Conservation (phyloP, 2,113 vertebrate species). For the Oxyruncus cristatus region DNA sequence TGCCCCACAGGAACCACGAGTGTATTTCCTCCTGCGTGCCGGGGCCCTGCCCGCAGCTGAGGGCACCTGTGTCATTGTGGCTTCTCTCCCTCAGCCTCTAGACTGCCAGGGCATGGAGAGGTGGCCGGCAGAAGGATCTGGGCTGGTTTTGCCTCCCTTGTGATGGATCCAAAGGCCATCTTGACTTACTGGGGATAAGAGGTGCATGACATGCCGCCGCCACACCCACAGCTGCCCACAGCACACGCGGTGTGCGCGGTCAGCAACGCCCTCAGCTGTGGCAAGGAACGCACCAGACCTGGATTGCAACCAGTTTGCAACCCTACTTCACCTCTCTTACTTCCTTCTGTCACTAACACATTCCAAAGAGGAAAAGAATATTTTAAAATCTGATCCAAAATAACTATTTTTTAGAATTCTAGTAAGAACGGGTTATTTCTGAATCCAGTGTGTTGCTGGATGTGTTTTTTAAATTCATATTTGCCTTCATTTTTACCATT, state of each 20-base stretch:
- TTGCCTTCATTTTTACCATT: not conserved
- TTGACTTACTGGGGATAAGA: not conserved
- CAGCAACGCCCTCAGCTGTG: accelerated
- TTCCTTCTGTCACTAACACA: not conserved
- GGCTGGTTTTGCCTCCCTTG: not conserved
- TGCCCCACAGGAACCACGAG: not conserved
- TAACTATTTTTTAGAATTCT: not conserved
- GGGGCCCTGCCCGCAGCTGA: no score
- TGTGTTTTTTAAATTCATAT: not conserved
- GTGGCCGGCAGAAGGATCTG: not conserved
- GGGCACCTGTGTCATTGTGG: accelerated
- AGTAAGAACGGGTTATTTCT: not conserved
- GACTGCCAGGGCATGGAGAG: not conserved
- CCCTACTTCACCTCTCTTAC: accelerated
- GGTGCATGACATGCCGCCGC: accelerated
- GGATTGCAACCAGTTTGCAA: not conserved
- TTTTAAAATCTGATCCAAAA: not conserved
- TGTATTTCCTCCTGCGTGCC: not conserved
- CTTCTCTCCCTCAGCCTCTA: not conserved
- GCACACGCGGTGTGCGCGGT: not conserved
- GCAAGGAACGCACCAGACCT: not conserved
- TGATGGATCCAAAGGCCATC: not conserved
- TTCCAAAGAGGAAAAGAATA: not conserved
- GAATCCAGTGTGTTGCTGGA: not conserved
- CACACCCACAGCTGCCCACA: not conserved